Evolutionary conservation across 2,888 invertebrate genomes (phyloP).

Genomic region (Tetranychus piercei): DNA sequence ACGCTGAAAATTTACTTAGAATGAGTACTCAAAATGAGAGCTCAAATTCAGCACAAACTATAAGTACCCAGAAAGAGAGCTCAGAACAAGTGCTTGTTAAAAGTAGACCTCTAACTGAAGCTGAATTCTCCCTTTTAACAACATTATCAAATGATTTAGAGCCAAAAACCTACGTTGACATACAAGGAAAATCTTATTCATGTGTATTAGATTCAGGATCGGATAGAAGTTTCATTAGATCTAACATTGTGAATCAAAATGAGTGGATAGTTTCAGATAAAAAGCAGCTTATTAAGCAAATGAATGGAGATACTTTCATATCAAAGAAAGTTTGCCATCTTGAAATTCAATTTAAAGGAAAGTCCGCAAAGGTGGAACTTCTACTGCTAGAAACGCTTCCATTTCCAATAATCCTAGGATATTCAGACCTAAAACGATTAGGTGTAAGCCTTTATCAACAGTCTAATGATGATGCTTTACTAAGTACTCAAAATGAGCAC

Average conservation of each 20-base stretch:
- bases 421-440: background rate
- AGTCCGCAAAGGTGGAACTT: background rate
- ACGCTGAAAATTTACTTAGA: background rate
- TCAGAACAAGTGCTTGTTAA: too few relatives aligned
- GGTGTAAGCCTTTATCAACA: background rate
- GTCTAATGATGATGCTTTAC: too few relatives aligned
- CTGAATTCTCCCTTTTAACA: too few relatives aligned
- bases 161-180: too few relatives aligned
- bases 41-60: too few relatives aligned
- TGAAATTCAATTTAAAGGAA: background rate
- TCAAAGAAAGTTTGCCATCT: background rate
- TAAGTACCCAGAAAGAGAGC: too few relatives aligned
- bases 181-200: background rate
- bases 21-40: background rate
- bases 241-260: background rate
- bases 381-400: background rate
- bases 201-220: constrained; percentile 3
- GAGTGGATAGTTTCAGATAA: background rate
- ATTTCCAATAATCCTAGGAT: background rate
- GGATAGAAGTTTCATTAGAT: background rate
- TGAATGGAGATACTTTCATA: background rate
- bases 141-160: too few relatives aligned
- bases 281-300: background rate
- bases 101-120: too few relatives aligned
- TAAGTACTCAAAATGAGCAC: too few relatives aligned